Base-by-base conservation (phyloP, 2,113 vertebrate genomes). In the Forbesichthys agassizii region DNA sequence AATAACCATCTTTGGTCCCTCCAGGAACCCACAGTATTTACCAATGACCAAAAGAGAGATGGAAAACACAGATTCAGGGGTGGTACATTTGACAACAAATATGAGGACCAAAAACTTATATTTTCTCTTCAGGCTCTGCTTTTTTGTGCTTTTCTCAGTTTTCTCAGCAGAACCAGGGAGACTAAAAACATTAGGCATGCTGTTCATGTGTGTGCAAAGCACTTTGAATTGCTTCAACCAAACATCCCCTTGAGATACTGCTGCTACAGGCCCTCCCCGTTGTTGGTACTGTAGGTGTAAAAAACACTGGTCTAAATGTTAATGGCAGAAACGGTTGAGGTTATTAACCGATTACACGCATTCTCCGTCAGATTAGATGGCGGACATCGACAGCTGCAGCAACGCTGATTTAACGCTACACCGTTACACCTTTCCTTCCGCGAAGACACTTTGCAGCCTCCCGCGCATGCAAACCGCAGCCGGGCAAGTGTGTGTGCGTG, bases 281-380 rank as follows among this genome's bases (percentile, higher is more conserved):
- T 67, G 55, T 72, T 69, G 74, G 69, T 27, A 27, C 27, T 27
- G 27, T 76, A 58, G 66, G 53, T 33, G 67, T 72, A 68, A 70
- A 47, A 53, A 27, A 74, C 69, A 54, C 62, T n/a, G 36, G 52
- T 75, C 77, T 80, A 68, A 81, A 59, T 70, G 80, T 90, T 91
- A 90, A 85, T 79, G 27, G 77, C 88, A 82, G 77, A 90, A 90
- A 90, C 90, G 68, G 52, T 79, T 86, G 71, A 90, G 81, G 88
- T 89, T 92, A 92, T 90, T 91, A 93, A 84, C 89, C 78, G 90
- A 92, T 92, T 93, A 90, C 71, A 68, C 78, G 87, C 93, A 93
- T 93, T 92, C 92, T 91, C 79, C 84, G 83, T 88, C 87, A 92
- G 93, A 93, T 93, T 92, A 93, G 83, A 77, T 49, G 83, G 86